Evolutionary conservation across 1,140 invertebrate species (phyloP).

Genomic region (Drosophila tropicalis): DNA sequence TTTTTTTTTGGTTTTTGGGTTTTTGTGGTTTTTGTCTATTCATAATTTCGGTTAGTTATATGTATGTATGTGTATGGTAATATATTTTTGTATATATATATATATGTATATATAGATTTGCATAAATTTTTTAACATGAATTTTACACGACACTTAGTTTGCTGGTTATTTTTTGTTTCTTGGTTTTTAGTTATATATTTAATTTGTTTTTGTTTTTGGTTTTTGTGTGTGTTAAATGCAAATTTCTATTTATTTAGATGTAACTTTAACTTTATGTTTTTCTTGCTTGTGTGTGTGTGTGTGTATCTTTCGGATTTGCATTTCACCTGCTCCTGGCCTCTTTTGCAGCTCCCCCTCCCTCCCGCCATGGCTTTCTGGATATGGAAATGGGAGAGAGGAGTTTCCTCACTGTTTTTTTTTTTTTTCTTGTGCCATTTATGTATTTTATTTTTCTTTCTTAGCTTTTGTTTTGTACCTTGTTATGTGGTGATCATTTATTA

Average conservation of each 20-base stretch:
- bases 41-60: constrained; percentile 46
- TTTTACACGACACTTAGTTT: constrained; percentile 78
- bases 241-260: constrained; percentile 66
- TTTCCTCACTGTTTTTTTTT: constrained; percentile 22
- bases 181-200: constrained; percentile 47
- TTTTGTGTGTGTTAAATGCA: constrained; percentile 49
- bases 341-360: constrained; percentile 26
- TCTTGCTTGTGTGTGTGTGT: constrained; percentile 19
- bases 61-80: constrained; percentile 54
- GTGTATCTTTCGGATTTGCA: constrained; percentile 34
- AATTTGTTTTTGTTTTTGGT: constrained; percentile 16
- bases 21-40: constrained; percentile 32
- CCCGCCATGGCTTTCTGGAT: not conserved
- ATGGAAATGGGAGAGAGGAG: not conserved
- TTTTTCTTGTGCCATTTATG: constrained; percentile 14
- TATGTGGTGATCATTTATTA: constrained; percentile 62
- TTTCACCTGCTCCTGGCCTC: constrained; percentile 69
- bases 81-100: constrained; percentile 38
- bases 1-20: constrained; percentile 12
- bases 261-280: constrained; percentile 35
- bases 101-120: constrained; percentile 42
- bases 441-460: not conserved
- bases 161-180: constrained; percentile 52
- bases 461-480: constrained; percentile 60
- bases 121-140: constrained; percentile 62